Evolutionary conservation across 2,888 invertebrate genomes (phyloP).

Genomic region (Aradus depressus): DNA sequence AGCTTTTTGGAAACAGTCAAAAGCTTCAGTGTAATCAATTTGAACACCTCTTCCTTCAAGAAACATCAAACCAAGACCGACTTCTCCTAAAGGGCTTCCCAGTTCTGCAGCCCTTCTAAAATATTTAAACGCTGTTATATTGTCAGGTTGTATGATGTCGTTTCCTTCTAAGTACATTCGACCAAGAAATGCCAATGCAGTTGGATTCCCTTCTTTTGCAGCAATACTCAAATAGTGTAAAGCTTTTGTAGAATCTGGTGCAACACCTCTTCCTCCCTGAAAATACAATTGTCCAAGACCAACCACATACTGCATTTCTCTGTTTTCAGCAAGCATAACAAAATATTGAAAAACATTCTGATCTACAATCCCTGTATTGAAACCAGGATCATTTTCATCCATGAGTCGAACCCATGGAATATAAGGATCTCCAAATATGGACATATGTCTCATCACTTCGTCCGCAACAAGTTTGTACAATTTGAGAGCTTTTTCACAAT

Average conservation of each 20-base stretch:
- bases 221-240: conserved; percentile 83
- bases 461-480: conserved; percentile 23
- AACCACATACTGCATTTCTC: conserved; percentile 90
- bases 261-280: conserved; percentile 92
- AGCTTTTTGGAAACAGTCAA: conserved; percentile 84
- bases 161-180: conserved; percentile 96
- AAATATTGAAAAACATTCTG: conserved; percentile 96
- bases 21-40: conserved; percentile 66
- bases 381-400: conserved; percentile 79
- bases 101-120: conserved; percentile 91
- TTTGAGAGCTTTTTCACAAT: conserved; percentile 79
- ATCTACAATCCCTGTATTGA: conserved; percentile 65
- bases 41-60: conserved; percentile 84
- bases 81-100: conserved; percentile 92
- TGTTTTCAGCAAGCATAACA: conserved; percentile 92
- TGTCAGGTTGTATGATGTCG: conserved; percentile 57
- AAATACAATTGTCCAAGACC: conserved; percentile 94
- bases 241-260: conserved; percentile 79
- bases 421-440: conserved; percentile 73
- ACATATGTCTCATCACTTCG: conserved; percentile 73
- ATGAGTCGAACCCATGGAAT: conserved; percentile 79
- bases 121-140: conserved; percentile 78
- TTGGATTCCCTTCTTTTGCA: conserved; percentile 87
- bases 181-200: conserved; percentile 93
- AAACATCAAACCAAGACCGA: conserved; percentile 93